Evolutionary conservation across 2,113 vertebrate genomes (phyloP).

Genomic region (Oreotrochilus melanogaster): DNA sequence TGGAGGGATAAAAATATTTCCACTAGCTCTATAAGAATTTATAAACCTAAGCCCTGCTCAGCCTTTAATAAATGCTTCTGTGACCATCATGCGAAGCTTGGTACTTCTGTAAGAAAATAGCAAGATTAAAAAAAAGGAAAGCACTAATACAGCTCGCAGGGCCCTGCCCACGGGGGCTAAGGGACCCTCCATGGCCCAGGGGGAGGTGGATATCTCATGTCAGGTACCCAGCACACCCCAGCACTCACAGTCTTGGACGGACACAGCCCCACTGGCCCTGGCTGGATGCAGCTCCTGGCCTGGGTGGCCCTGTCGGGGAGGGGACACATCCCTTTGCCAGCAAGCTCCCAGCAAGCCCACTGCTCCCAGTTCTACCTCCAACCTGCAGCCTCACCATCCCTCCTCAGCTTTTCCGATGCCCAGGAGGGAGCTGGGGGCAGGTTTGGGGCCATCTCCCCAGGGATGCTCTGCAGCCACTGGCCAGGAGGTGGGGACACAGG

Average conservation of each 20-base stretch:
- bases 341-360: not conserved
- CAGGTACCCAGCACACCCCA: accelerated
- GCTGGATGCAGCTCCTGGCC: accelerated
- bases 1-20: slow-evolving; percentile 75
- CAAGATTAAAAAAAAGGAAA: slow-evolving; percentile 60
- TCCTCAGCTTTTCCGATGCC: accelerated
- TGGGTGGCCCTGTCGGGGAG: accelerated
- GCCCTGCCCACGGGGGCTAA: accelerated
- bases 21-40: slow-evolving; percentile 55
- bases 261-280: accelerated
- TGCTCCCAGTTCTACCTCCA: not conserved
- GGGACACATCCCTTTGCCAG: accelerated
- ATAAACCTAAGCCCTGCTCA: slow-evolving; percentile 61
- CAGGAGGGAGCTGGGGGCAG: not conserved
- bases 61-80: slow-evolving; percentile 26
- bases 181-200: accelerated
- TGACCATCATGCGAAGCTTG: not conserved
- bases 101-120: slow-evolving; percentile 67
- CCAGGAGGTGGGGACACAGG: accelerated
- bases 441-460: not conserved
- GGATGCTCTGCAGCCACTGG: not conserved
- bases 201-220: not conserved
- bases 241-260: accelerated
- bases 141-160: not conserved
- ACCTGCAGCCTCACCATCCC: accelerated